Base-by-base conservation (phyloP, 2,113 vertebrate genomes). In the Haemorhous mexicanus region DNA sequence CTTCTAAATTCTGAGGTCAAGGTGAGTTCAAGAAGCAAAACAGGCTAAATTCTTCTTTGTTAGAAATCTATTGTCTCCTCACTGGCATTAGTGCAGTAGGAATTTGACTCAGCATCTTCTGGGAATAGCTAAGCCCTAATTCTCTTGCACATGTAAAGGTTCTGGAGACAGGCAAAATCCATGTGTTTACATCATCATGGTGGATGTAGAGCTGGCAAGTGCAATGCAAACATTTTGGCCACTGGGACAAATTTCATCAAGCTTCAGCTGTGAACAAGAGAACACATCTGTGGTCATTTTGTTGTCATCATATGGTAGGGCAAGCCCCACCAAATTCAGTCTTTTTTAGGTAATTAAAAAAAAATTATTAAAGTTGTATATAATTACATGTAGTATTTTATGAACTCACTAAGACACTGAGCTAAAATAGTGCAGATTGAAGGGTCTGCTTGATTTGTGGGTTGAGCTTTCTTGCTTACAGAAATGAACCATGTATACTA, bases 281-380 rank as follows among this genome's bases (percentile, higher is more conserved):
- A 2, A 1, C 47, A 55, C 20, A 10, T 16, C 16, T 58, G n/a
- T 30, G 66, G 41, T 19, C 30, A 37, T 58, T 56, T 41, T 32
- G 24, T 52, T 86, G 16, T 28, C 23, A n/a, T 16, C 0, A 0
- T 64, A 11, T 13, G 30, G 11, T 2, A 49, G 22, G 24, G 15
- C 20, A 70, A 52, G 24, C 2, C 9, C 17, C 30, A 62, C 3
- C 9, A 77, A 77, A 35, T 4, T 59, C 37, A 39, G 7, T 13
- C 39, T 74, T n/a, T 75, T 43, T 15, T 13, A 46, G 16, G 17
- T 32, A 13, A 21, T 13, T 13, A 58, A 53, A 53, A 52, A 6
- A 73, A 14, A n/a, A n/a, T n/a, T 1, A 21, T 39, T 61, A 44
- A 33, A 81, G 32, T 49, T 1, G 7, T 55, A 11, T 43, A 35